Evolutionary conservation across 1,140 invertebrate genomes (phyloP), one percentile per base, ranked within the genome.

Genomic region (Eubasilissa regina): DNA sequence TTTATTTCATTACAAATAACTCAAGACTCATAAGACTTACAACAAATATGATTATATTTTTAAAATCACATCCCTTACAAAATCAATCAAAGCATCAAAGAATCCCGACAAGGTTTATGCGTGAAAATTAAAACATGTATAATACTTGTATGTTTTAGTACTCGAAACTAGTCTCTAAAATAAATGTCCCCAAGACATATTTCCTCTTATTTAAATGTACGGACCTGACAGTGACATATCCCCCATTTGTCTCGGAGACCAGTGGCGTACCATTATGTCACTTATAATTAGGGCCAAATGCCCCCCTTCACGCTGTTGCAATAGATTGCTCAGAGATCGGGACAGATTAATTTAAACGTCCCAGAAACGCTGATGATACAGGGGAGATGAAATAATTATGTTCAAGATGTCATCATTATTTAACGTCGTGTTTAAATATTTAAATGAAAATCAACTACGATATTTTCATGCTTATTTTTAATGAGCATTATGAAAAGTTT

Each of bases 191-290:
- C 51, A 74, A 74, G 51, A 8, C 70, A 19, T 15, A 58, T 58
- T 58, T 19, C 21, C 15, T 17, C 53, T 9, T 19, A 15, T 58
- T 58, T 58, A 21, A 58, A 11, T 58, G 17, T 21, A 10, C 17
- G 55, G 4, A 58, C 15, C 55, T 58, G 55, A 58, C 55, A 58
- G 55, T 58, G 55, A 58, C 21, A 21, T 19, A 58, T 55, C 68
- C 62, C 75, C 45, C 73, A 45, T 75, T 47, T 47, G 13, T 25
- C 73, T n/a, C 55, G 43, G 53, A 60, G n/a, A 58, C 73, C 48
- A 75, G 53, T 64, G 25, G 60, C 60, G 60, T 64, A 64, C 19
- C 60, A 43, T 64, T 64, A 64, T 64, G 60, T 64, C 60, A 64
- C 21, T 64, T 43, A 64, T 64, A 64, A 64, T 64, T 64, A 44